Conservation (phyloP, 2,888 invertebrate species). For the Oscheius sp. region DNA sequence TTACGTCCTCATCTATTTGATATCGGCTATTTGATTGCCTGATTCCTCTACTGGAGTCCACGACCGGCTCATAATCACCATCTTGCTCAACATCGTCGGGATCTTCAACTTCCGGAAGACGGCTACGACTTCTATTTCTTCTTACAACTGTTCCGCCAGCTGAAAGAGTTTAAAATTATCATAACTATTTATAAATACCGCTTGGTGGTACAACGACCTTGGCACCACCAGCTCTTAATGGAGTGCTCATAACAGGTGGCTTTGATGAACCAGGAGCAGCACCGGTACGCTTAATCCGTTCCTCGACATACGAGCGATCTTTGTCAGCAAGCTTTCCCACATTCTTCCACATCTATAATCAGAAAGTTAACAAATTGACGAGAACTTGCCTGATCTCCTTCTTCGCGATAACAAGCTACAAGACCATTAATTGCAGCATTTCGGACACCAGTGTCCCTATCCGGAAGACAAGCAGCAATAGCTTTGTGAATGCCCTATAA, state of each 20-base stretch:
- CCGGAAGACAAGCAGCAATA: constrained; percentile 92
- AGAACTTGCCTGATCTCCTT: constrained; percentile 85
- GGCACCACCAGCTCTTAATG: constrained; percentile 43
- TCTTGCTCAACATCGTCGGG: background rate
- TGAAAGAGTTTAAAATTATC: background rate
- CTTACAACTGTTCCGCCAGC: constrained; percentile 22
- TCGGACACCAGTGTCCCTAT: constrained; percentile 93
- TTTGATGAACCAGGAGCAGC: constrained; percentile 45
- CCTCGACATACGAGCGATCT: constrained; percentile 91
- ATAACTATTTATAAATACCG: constrained; percentile 4
- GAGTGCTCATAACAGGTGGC: constrained; percentile 3
- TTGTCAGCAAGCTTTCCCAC: constrained; percentile 77
- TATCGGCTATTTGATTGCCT: constrained; percentile 18
- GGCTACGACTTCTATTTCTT: constrained; percentile 15
- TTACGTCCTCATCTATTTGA: constrained; percentile 28
- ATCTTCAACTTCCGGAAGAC: constrained; percentile 18
- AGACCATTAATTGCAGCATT: constrained; percentile 95
- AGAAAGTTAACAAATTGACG: constrained; percentile 15
- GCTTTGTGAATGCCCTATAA: constrained; percentile 82
- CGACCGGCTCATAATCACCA: background rate
- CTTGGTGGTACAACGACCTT: constrained; percentile 49
- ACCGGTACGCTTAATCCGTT: constrained; percentile 89
- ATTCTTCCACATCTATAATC: constrained; percentile 50
- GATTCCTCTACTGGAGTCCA: background rate
- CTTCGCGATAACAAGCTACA: constrained; percentile 87